phyloP scores from a whole-genome alignment of 2,113 vertebrate species.

The Menura novaehollandiae region DNA sequence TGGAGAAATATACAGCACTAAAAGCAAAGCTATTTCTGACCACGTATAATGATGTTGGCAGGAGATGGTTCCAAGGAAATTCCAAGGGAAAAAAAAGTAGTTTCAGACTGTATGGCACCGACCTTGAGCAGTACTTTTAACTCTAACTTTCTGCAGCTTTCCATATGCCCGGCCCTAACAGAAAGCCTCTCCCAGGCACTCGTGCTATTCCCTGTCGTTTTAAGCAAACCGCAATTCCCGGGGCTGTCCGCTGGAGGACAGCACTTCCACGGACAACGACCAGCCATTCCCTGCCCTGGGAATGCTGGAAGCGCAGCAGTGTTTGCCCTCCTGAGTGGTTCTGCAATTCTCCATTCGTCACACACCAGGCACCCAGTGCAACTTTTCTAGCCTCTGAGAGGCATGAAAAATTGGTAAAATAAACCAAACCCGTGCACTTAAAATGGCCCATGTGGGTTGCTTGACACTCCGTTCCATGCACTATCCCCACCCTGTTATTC shows the following conservation, averaged over 20 bases:
- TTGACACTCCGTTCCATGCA: accelerated
- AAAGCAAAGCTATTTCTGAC: not conserved
- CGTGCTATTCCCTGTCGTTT: accelerated
- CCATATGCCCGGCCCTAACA: accelerated
- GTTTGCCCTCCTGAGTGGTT: accelerated
- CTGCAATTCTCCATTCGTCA: not conserved
- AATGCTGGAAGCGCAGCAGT: accelerated
- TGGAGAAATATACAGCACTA: not conserved
- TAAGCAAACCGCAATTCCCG: accelerated
- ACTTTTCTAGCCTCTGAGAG: not conserved
- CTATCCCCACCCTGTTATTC: accelerated
- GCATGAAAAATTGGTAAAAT: accelerated
- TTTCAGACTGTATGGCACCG: not conserved
- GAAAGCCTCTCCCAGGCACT: accelerated
- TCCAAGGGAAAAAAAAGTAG: too few species aligned
- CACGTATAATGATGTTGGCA: accelerated
- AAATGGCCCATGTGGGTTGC: accelerated
- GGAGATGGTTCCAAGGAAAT: not conserved
- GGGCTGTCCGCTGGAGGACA: not conserved
- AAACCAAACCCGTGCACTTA: accelerated
- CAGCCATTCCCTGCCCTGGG: too few species aligned
- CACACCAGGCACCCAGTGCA: accelerated
- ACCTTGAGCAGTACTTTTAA: not conserved
- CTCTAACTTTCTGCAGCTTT: not conserved
- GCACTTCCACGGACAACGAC: accelerated